Evolutionary conservation across 2,113 vertebrate genomes (phyloP).

Genomic region (Burhinus oedicnemus): DNA sequence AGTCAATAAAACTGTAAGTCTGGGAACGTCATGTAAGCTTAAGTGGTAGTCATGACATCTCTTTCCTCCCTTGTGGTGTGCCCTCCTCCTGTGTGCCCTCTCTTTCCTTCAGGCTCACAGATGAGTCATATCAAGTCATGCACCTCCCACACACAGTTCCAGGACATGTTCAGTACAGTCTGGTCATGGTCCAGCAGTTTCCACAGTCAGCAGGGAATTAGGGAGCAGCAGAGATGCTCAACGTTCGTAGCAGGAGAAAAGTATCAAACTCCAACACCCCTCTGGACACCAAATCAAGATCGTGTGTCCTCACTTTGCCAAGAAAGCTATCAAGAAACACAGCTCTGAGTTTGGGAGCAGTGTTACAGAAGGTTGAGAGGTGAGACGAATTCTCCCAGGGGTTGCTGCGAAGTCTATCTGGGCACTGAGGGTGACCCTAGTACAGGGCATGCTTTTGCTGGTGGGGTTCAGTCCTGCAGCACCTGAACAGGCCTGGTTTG

Average conservation of each 20-base stretch:
- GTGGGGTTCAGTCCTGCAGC: not conserved
- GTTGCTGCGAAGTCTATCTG: not conserved
- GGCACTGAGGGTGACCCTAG: not conserved
- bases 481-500: not conserved
- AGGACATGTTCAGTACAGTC: not conserved
- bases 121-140: not conserved
- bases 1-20: not conserved
- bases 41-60: not conserved
- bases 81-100: not conserved
- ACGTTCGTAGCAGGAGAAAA: not conserved
- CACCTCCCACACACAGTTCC: not conserved
- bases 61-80: not conserved
- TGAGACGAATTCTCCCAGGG: not conserved
- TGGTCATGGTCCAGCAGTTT: not conserved
- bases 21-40: not conserved
- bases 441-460: not conserved
- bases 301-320: not conserved
- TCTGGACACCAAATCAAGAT: not conserved
- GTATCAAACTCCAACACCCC: not conserved
- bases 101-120: not conserved
- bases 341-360: not conserved
- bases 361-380: not conserved
- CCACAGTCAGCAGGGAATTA: not conserved
- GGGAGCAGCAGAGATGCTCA: not conserved
- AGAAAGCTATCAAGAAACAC: not conserved